These are phyloP conservation scores for Acanthis flammea DNA, from an alignment of 2,797 vertebrate species.

Conservation along the genomic window DNA sequence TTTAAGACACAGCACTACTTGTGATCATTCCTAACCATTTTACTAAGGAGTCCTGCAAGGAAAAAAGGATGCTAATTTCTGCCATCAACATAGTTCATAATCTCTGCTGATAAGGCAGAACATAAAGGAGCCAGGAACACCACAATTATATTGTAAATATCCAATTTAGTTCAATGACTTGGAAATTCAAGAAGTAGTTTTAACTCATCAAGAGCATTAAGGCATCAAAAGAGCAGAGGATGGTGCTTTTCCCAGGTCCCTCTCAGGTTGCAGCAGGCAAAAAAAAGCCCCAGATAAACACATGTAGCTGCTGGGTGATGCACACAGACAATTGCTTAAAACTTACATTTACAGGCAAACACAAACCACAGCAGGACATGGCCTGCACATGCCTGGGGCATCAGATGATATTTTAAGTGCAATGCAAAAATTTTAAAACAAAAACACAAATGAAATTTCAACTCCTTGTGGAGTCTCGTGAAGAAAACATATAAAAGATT, in stretches of 20 bases:
- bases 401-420: background rate
- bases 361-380: background rate
- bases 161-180: background rate
- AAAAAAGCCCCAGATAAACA: background rate
- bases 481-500: background rate
- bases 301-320: background rate
- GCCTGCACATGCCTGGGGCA: background rate
- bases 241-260: background rate
- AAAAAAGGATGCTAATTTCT: background rate
- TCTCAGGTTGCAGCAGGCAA: background rate
- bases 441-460: background rate
- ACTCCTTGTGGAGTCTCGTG: background rate
- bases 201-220: background rate
- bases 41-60: background rate
- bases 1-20: background rate
- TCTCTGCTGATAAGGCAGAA: background rate
- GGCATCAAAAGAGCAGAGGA: background rate
- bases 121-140: background rate
- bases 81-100: background rate
- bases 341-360: background rate
- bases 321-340: background rate
- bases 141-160: background rate
- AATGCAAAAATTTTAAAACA: background rate
- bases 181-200: background rate
- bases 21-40: background rate